phyloP scores from a whole-genome alignment of 1,140 invertebrate genomes.

The Papilio machaon region DNA sequence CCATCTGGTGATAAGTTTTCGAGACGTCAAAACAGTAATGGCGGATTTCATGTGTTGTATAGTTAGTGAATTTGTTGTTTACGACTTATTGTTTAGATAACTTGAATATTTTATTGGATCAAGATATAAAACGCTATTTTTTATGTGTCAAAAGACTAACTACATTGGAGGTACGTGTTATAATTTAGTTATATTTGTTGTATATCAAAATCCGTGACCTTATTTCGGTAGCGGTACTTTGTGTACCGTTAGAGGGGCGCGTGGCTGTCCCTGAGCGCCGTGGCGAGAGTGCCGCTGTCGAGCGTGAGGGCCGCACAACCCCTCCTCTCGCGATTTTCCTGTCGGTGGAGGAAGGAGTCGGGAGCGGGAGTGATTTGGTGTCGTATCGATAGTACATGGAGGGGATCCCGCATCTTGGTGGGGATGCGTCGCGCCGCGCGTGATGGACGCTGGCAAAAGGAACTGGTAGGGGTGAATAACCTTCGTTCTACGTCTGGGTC shows the following conservation, averaged over 20 bases:
- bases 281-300: constrained; percentile 70
- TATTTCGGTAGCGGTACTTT: constrained; percentile 79
- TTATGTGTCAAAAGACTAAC: constrained; percentile 39
- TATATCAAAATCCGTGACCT: constrained; percentile 78
- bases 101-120: constrained; percentile 44
- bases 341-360: constrained; percentile 78
- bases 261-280: constrained; percentile 72
- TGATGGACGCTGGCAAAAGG: constrained; percentile 75
- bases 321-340: constrained; percentile 80
- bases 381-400: constrained; percentile 72
- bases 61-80: constrained; percentile 65
- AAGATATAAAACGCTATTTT: constrained; percentile 29
- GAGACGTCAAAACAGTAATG: constrained; percentile 75
- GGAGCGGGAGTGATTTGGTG: constrained; percentile 81
- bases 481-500: constrained; percentile 61
- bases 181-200: constrained; percentile 55
- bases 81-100: constrained; percentile 52
- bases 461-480: constrained; percentile 81
- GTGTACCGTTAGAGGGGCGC: constrained; percentile 76
- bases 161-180: constrained; percentile 56
- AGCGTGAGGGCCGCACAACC: constrained; percentile 74
- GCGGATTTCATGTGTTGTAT: constrained; percentile 77
- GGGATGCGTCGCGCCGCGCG: constrained; percentile 76
- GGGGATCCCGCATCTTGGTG: constrained; percentile 81
- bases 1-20: constrained; percentile 68